Evolutionary conservation across 2,888 invertebrate genomes (phyloP).

Genomic region (Keiferia lycopersicella): DNA sequence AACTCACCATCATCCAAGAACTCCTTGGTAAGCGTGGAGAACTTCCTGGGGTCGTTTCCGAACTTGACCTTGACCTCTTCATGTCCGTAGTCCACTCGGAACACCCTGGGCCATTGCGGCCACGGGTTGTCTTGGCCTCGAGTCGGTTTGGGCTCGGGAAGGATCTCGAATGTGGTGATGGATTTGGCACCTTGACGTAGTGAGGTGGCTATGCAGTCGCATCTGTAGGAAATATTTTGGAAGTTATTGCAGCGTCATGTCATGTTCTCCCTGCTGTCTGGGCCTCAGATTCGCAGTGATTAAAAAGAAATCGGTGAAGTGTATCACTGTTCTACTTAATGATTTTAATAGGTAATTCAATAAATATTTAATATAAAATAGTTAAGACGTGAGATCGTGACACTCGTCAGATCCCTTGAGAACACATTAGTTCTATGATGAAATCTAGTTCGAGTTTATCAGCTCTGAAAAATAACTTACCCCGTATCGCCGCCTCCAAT

Average conservation of each 20-base stretch:
- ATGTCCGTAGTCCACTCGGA: conserved; percentile 98
- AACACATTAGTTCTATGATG: no score
- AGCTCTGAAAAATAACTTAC: conserved; percentile 49
- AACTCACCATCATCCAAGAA: conserved; percentile 92
- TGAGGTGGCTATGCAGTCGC: conserved; percentile 99
- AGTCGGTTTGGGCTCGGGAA: conserved; percentile 92
- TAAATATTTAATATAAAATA: no score
- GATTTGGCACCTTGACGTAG: conserved; percentile 95
- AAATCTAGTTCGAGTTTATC: no score
- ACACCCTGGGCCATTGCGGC: conserved; percentile 99
- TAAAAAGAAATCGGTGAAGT: no score
- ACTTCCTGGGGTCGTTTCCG: conserved; percentile 96
- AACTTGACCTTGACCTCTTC: conserved; percentile 96
- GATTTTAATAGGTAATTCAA: no score
- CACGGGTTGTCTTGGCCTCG: conserved; percentile 96
- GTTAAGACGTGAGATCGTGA: no score
- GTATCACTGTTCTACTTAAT: no score
- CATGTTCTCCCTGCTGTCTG: no score
- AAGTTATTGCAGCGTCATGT: no score
- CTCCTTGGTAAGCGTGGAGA: conserved; percentile 96
- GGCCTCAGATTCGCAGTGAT: no score
- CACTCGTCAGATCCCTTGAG: no score
- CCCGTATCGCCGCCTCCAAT: conserved; percentile 95
- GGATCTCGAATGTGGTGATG: conserved; percentile 98
- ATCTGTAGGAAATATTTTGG: conserved; percentile 60